Conservation (phyloP, 2,888 invertebrate genomes). For the Noctua pronuba region DNA sequence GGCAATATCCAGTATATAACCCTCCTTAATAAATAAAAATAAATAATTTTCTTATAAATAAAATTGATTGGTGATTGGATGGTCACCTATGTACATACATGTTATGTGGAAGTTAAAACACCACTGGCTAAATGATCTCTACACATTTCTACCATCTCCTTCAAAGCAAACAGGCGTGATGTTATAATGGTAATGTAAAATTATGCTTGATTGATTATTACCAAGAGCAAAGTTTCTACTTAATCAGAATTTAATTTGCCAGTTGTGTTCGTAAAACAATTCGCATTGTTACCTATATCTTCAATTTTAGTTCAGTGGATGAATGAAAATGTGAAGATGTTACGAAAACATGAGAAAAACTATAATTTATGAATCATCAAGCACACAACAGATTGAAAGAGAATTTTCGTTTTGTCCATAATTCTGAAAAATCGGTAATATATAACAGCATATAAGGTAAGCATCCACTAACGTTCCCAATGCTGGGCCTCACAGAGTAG, state of each 20-base stretch:
- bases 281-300: slow-evolving; percentile 1
- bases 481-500: neutral
- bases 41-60: too few relatives aligned
- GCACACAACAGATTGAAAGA: too few relatives aligned
- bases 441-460: neutral
- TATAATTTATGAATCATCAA: neutral
- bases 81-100: neutral
- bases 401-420: neutral
- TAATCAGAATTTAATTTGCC: slow-evolving; percentile 2
- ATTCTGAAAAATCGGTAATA: neutral
- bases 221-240: neutral
- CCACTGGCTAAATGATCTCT: neutral
- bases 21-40: too few relatives aligned
- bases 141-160: neutral
- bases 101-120: neutral
- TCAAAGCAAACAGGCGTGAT: neutral
- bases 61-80: neutral
- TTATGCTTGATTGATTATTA: neutral
- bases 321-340: slow-evolving; percentile 4
- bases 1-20: too few relatives aligned
- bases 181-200: neutral
- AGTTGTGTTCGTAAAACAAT: neutral
- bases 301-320: neutral
- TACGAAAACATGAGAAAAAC: neutral
- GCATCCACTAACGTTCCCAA: neutral